Percentiles rank a stretch among this genome's conserved stretches.
Conservation (phyloP, 2,113 vertebrate species). For the Azemiops feae region DNA sequence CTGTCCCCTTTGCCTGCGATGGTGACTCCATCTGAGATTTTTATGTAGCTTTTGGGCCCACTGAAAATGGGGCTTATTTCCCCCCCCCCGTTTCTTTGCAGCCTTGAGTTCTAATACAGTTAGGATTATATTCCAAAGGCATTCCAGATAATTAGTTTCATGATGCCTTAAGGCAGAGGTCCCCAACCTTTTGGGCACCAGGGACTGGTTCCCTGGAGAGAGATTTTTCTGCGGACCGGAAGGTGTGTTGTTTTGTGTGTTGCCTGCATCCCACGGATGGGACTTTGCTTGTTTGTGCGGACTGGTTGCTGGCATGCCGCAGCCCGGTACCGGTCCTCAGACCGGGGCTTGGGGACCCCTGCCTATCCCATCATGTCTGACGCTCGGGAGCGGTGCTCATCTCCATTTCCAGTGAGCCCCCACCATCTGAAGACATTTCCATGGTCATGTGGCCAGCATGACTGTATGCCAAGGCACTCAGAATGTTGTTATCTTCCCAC, state of each 20-base stretch:
- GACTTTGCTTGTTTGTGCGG: no score
- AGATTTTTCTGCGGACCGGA: no score
- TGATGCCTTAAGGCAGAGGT: neutral
- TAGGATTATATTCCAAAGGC: neutral
- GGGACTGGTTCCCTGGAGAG: no score
- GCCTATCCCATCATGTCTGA: neutral
- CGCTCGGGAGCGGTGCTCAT: neutral
- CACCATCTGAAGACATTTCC: neutral
- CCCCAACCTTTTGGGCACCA: no score
- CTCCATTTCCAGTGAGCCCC: neutral
- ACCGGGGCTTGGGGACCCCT: neutral
- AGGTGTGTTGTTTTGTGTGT: no score
- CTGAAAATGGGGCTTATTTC: neutral
- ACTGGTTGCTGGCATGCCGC: no score
- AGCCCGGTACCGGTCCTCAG: no score
- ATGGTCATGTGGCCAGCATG: neutral
- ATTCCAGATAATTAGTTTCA: neutral
- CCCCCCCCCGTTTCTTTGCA: neutral
- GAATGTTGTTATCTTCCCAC: no score
- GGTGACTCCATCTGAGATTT: neutral
- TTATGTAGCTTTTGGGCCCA: neutral
- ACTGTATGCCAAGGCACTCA: neutral
- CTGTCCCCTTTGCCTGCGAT: neutral
- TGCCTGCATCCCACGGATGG: no score
- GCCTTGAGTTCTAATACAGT: neutral